Evolutionary conservation across 2,113 vertebrate species (phyloP), one percentile per base, ranked within the genome.

Genomic region (Leuciscus idus): DNA sequence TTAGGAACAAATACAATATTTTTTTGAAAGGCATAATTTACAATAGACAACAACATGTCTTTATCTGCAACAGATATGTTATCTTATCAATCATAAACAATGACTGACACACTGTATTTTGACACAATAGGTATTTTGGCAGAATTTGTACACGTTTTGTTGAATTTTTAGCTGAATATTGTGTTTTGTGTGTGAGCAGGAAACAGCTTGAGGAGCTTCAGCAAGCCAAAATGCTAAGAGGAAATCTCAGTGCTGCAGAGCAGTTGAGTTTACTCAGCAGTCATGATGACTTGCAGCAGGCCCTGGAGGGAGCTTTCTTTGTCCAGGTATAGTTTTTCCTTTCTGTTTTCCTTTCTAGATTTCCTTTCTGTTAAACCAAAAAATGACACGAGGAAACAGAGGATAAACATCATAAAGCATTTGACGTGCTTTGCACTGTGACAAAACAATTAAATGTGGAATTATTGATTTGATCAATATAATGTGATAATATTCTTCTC

Each of bases 251-350:
- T 0, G 91, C 91, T 0, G 84, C 91, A 0, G 93, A 97, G 89
- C 98, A 99, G 92, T 48, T 96, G n/a, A 88, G 94, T 0, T 95
- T 97, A 91, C 94, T 99, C 87, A 96, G 94, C 61, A 84, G 93
- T 12, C 95, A 94, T 30, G 93, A 93, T 11, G 94, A 96, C 88
- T 88, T 99, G 46, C 90, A 94, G 26, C 90, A 90, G 80, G 96
- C 97, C 72, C 91, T 96, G 95, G 96, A 97, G 93, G 97, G 96
- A 77, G 95, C 97, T 84, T 91, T 96, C 90, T 97, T 97, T 91
- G 93, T 99, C 90, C 98, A 99, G 97, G 98, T 99, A 93, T 93
- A 94, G 30, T 64, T 33, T 33, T 4, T 33, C 33, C 33, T 33
- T 33, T 33, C 30, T 33, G 30, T 33, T 33, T 33, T 33, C 2